Percentiles rank a stretch among this genome's conserved stretches.
These are phyloP conservation scores for Formicarius rufipectus DNA, from an alignment of 2,113 vertebrate species.

Conservation along the genomic window DNA sequence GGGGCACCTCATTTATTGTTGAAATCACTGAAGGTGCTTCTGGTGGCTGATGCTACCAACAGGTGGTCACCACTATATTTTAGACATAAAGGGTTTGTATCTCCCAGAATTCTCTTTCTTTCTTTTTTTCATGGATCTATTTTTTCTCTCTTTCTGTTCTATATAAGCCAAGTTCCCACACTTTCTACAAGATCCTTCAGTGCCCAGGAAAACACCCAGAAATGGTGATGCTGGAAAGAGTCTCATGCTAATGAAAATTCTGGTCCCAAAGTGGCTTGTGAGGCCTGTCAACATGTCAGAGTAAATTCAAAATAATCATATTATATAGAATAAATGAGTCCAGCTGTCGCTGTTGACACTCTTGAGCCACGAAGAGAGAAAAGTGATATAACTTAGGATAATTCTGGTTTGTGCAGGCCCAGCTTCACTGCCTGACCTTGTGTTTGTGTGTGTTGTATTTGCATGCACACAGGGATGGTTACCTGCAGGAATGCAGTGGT, in stretches of 20 bases:
- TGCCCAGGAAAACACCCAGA: neutral
- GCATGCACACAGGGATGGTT: neutral
- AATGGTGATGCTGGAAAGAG: neutral
- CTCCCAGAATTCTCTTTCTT: neutral
- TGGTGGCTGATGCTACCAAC: neutral
- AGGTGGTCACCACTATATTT: neutral
- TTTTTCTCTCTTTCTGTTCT: neutral
- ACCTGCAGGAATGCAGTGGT: neutral
- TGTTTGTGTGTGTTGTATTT: neutral
- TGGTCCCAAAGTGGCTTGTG: neutral
- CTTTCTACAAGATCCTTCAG: neutral
- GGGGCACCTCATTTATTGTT: neutral
- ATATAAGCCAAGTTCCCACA: neutral
- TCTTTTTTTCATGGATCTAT: neutral
- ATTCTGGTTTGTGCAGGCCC: neutral
- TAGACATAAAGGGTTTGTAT: neutral
- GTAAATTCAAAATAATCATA: conserved; percentile 4
- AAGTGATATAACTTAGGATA: neutral
- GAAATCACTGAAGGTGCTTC: neutral
- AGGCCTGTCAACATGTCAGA: neutral
- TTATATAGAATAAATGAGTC: neutral
- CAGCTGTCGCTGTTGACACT: neutral
- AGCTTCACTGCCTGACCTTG: neutral
- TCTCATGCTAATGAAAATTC: neutral
- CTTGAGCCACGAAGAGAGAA: neutral